Conservation (phyloP, 2,113 vertebrate species). For the Erpornis zantholeuca region DNA sequence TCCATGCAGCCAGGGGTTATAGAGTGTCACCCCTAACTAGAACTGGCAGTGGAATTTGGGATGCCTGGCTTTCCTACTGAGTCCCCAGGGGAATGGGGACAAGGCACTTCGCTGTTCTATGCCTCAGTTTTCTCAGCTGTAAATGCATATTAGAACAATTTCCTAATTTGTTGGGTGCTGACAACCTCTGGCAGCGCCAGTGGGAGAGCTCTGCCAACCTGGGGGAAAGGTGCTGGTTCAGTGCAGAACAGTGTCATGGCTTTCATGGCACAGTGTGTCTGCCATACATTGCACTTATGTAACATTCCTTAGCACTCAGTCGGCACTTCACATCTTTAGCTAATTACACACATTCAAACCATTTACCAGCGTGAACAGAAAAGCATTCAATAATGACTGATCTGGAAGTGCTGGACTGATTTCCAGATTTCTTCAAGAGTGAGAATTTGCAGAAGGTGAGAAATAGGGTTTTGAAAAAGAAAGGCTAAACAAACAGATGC, state of each 20-base stretch:
- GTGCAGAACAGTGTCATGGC: background rate
- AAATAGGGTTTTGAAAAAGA: background rate
- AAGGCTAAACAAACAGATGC: background rate
- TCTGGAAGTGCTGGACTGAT: background rate
- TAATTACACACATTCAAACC: constrained; percentile 13
- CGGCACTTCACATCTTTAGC: constrained; percentile 23
- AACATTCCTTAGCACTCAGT: constrained; percentile 19
- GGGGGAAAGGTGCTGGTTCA: constrained; percentile 17
- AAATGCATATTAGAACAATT: background rate
- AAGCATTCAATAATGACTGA: constrained; percentile 18
- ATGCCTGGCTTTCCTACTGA: background rate
- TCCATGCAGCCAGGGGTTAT: accelerated
- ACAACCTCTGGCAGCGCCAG: background rate
- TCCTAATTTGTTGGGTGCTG: background rate
- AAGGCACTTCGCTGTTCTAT: background rate
- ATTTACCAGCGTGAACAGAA: constrained; percentile 3
- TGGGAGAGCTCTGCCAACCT: background rate
- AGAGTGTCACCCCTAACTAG: background rate
- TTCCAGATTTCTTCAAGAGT: background rate
- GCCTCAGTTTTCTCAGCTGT: constrained; percentile 21
- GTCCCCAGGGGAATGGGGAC: background rate
- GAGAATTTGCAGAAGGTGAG: background rate
- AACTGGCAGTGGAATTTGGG: background rate
- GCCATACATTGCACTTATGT: constrained; percentile 1
- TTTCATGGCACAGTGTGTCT: background rate